Evolutionary conservation across 2,113 vertebrate genomes (phyloP).

Genomic region (Camelus dromedarius): DNA sequence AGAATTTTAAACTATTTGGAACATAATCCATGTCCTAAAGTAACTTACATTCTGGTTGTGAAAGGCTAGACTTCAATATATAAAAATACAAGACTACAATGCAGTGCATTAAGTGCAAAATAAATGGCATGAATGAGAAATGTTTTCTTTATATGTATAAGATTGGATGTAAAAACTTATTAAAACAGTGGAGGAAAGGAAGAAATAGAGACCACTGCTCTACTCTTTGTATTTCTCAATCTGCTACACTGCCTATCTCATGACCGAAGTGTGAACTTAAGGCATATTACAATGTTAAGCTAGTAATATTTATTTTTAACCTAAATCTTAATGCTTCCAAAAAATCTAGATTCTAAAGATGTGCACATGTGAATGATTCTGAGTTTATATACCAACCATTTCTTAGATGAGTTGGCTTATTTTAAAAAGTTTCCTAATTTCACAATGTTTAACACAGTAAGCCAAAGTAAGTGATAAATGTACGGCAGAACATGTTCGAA

Average conservation of each 20-base stretch:
- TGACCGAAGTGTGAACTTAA: not conserved
- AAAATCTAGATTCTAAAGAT: constrained; percentile 39
- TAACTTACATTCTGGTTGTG: not conserved
- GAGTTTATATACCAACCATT: not conserved
- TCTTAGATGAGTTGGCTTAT: constrained; percentile 19
- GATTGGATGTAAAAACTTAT: constrained; percentile 2
- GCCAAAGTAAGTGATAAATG: not conserved
- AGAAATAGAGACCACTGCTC: not conserved
- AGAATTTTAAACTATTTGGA: not conserved
- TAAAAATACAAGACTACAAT: not conserved
- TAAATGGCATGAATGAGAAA: constrained; percentile 31
- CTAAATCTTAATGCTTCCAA: not conserved
- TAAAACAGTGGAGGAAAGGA: constrained; percentile 32
- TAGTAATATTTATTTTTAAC: constrained; percentile 34
- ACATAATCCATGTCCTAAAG: not conserved
- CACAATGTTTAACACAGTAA: not conserved
- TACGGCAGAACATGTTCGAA: not conserved
- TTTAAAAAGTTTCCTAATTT: constrained; percentile 60
- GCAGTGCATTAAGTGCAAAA: not conserved
- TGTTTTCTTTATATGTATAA: not conserved
- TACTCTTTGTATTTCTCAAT: constrained; percentile 5
- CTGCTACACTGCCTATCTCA: not conserved
- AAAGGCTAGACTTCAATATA: not conserved
- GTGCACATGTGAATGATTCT: not conserved
- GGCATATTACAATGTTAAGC: not conserved